Conservation (phyloP, 2,888 invertebrate genomes). For the Anorthoa munda region DNA sequence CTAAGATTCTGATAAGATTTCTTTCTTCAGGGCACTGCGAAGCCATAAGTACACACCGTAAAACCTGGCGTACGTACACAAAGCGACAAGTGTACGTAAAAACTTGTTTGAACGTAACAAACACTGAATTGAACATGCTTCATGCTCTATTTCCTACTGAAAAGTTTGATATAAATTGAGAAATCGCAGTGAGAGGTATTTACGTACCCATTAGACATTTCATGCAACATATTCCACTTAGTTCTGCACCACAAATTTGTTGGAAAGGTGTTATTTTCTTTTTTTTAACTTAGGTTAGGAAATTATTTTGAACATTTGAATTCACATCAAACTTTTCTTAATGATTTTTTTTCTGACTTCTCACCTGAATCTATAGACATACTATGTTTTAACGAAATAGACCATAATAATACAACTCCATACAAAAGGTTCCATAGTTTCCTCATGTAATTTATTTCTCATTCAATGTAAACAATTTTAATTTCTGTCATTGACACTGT, state of each 20-base stretch:
- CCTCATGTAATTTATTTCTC: background rate
- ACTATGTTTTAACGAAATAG: background rate
- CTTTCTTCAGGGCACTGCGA: slow-evolving; percentile 63
- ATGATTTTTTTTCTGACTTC: background rate
- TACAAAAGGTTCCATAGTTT: slow-evolving; percentile 7
- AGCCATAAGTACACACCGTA: slow-evolving; percentile 56
- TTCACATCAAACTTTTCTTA: slow-evolving; percentile 8
- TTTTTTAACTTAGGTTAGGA: slow-evolving; percentile 41
- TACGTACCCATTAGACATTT: slow-evolving; percentile 69
- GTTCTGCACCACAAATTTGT: slow-evolving; percentile 54
- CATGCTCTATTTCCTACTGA: slow-evolving; percentile 81
- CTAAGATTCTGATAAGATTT: slow-evolving; percentile 87
- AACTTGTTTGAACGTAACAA: slow-evolving; percentile 54
- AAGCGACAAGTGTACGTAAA: slow-evolving; percentile 23
- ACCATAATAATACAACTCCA: background rate
- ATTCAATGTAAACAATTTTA: slow-evolving; percentile 35
- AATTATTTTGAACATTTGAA: slow-evolving; percentile 45
- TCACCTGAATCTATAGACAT: background rate
- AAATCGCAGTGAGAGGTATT: slow-evolving; percentile 80
- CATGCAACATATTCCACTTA: slow-evolving; percentile 61
- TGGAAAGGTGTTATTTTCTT: slow-evolving; percentile 26
- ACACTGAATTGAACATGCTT: slow-evolving; percentile 69
- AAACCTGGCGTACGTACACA: slow-evolving; percentile 34
- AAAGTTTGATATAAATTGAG: slow-evolving; percentile 77
- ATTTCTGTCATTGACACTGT: slow-evolving; percentile 37